Conservation (phyloP, 1,140 invertebrate genomes). For the Pachypsylla venusta region DNA sequence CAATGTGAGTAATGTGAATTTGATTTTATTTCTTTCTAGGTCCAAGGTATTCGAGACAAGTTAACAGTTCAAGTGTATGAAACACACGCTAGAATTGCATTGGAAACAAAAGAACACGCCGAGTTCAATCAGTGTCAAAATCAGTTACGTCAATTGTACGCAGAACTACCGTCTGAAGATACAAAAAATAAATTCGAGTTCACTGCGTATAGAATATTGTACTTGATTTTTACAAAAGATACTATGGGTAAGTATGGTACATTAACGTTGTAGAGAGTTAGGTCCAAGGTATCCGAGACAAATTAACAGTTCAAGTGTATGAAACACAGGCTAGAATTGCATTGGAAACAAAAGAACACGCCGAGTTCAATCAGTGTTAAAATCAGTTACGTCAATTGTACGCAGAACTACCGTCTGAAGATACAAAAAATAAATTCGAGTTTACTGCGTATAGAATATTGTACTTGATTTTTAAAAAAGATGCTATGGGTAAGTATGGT, state of each 20-base stretch:
- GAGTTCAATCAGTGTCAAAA: constrained; percentile 99
- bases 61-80: constrained; percentile 97
- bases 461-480: constrained; percentile 95
- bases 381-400: constrained; percentile 92
- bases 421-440: constrained; percentile 50
- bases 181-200: constrained; percentile 65
- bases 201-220: constrained; percentile 85
- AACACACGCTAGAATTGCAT: constrained; percentile 89
- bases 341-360: constrained; percentile 91
- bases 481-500: constrained; percentile 81
- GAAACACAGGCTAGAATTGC: constrained; percentile 96
- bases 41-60: constrained; percentile 84
- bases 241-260: constrained; percentile 58
- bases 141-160: constrained; percentile 84
- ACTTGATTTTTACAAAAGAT: constrained; percentile 95
- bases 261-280: constrained; percentile 30
- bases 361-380: constrained; percentile 98
- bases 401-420: constrained; percentile 40
- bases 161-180: constrained; percentile 38
- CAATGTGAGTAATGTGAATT: too few relatives aligned
- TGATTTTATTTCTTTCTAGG: constrained; percentile 34
- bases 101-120: constrained; percentile 94
- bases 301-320: constrained; percentile 91
- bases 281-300: constrained; percentile 88
- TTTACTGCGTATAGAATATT: constrained; percentile 91